Percentiles rank a stretch among this genome's conserved stretches.
Evolutionary conservation across 2,113 vertebrate genomes (phyloP).

Genomic region (Alaudala cheleensis): DNA sequence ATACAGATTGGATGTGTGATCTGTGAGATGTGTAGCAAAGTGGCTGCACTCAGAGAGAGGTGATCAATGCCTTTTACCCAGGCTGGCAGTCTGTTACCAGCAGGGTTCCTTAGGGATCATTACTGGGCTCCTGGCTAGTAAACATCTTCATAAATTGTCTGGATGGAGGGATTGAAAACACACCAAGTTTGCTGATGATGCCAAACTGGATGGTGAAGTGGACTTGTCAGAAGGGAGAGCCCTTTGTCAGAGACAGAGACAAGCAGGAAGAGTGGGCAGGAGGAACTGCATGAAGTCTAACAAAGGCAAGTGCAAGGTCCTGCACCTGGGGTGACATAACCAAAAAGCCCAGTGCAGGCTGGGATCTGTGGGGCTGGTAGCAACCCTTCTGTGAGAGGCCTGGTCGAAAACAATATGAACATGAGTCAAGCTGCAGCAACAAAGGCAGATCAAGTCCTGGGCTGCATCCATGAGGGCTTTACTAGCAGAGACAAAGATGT

Average conservation of each 20-base stretch:
- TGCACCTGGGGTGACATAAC: neutral
- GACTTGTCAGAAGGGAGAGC: neutral
- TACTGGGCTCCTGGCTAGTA: neutral
- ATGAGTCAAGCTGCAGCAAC: neutral
- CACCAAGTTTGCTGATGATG: neutral
- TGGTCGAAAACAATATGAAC: neutral
- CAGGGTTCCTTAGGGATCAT: neutral
- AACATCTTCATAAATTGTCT: neutral
- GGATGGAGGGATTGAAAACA: neutral
- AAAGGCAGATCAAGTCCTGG: neutral
- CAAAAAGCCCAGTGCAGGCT: neutral
- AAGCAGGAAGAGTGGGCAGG: neutral
- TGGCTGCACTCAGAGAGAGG: neutral
- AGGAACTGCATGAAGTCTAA: neutral
- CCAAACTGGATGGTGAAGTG: neutral
- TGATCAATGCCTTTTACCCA: neutral
- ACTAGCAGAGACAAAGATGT: neutral
- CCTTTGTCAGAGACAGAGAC: neutral
- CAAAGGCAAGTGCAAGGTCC: neutral
- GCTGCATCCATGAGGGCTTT: neutral
- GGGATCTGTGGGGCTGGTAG: neutral
- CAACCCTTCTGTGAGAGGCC: neutral
- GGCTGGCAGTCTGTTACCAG: neutral
- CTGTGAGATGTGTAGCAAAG: neutral
- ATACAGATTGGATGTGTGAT: neutral